Percentiles rank a stretch among this genome's conserved stretches.
phyloP scores from a whole-genome alignment of 1,140 invertebrate genomes.

The Sinella curviseta region DNA sequence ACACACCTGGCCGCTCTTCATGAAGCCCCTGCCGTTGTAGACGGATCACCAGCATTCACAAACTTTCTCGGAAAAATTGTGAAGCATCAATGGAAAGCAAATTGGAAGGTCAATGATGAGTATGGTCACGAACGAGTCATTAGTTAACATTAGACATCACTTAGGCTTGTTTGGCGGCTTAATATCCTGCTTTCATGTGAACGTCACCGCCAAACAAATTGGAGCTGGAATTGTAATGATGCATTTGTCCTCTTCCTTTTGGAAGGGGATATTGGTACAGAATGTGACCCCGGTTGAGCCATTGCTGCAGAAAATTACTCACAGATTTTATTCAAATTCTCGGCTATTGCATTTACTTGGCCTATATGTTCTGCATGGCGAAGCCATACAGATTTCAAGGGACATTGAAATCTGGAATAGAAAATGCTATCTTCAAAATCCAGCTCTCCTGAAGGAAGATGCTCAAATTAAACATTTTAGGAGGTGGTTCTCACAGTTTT shows the following conservation, averaged over 20 bases:
- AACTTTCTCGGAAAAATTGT: no score
- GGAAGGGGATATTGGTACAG: constrained; percentile 70
- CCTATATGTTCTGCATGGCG: constrained; percentile 67
- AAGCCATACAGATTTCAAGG: no score
- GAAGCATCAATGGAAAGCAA: constrained; percentile 52
- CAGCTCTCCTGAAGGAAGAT: constrained; percentile 75
- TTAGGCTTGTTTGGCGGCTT: constrained; percentile 60
- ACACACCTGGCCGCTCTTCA: constrained; percentile 60
- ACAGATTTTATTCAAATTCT: constrained; percentile 68
- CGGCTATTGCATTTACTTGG: constrained; percentile 64
- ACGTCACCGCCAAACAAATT: no score
- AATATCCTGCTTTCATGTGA: constrained; percentile 58
- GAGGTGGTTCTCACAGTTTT: constrained; percentile 85
- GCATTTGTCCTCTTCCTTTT: constrained; percentile 57
- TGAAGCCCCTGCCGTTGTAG: constrained; percentile 55
- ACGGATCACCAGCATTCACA: constrained; percentile 53
- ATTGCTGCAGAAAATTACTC: constrained; percentile 73
- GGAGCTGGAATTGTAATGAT: no score
- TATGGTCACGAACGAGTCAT: constrained; percentile 56
- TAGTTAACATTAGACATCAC: constrained; percentile 63
- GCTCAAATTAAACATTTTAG: constrained; percentile 70
- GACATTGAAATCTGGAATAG: constrained; percentile 91
- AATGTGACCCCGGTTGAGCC: constrained; percentile 78
- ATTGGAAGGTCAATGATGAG: constrained; percentile 49
- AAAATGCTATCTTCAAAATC: constrained; percentile 72